Conservation (phyloP, 92 coral and sea anemone species). For the Bergia sp. region DNA sequence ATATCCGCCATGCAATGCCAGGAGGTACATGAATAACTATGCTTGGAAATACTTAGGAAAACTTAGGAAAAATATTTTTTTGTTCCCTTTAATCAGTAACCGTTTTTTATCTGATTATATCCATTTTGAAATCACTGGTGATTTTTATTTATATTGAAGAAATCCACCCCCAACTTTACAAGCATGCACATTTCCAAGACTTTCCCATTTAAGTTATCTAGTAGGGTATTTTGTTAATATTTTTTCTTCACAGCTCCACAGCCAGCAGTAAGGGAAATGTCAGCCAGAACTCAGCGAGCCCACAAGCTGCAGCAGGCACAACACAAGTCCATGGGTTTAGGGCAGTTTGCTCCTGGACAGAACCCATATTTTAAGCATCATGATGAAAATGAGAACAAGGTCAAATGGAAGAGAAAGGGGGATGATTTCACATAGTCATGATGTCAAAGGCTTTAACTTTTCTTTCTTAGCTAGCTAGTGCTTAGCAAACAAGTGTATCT, state of each 20-base stretch:
- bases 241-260: conserved; percentile 71
- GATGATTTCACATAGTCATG: conserved; percentile 35
- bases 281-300: conserved; percentile 84
- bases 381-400: conserved; percentile 48
- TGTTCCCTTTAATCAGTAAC: too few species aligned
- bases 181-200: too few species aligned
- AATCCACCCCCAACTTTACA: too few species aligned
- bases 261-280: conserved; percentile 78
- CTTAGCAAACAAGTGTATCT: neutral
- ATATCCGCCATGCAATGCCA: conserved; percentile 70
- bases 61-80: too few species aligned
- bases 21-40: conserved; percentile 61
- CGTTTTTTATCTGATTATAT: too few species aligned
- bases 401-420: conserved; percentile 55
- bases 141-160: too few species aligned
- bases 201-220: too few species aligned
- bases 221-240: neutral
- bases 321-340: conserved; percentile 78
- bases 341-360: conserved; percentile 64
- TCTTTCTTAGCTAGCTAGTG: neutral
- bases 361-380: conserved; percentile 38
- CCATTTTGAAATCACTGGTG: too few species aligned
- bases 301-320: conserved; percentile 81
- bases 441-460: neutral
- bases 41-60: neutral